Conservation (phyloP, 2,113 vertebrate species). For the Okapia johnstoni region DNA sequence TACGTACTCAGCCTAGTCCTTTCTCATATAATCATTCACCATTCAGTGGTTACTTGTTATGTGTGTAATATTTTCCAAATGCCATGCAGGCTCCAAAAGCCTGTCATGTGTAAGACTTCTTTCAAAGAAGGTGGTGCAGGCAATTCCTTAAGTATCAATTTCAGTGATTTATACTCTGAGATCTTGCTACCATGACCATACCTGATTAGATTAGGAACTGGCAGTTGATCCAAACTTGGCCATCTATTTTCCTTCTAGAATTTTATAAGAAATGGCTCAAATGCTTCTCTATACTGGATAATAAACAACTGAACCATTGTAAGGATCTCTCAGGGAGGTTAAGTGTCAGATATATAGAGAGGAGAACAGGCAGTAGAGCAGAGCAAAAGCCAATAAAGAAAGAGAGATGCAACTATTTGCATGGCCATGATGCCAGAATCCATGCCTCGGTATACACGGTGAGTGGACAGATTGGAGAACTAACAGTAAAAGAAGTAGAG, state of each 20-base stretch:
- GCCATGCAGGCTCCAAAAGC: not conserved
- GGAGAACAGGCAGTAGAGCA: not conserved
- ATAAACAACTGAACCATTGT: not conserved
- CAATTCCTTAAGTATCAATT: not conserved
- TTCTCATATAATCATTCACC: not conserved
- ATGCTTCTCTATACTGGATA: not conserved
- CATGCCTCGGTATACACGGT: not conserved
- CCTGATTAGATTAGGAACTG: not conserved
- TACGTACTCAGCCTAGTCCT: not conserved
- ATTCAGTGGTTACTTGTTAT: not conserved
- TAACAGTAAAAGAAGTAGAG: not conserved
- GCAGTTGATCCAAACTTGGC: not conserved
- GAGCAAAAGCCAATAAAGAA: not conserved
- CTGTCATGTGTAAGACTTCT: not conserved
- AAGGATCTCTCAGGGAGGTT: not conserved
- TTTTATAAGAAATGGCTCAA: not conserved
- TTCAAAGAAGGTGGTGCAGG: not conserved
- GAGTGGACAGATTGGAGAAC: not conserved
- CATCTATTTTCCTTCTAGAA: not conserved
- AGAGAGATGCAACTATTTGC: not conserved
- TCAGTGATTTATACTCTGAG: not conserved
- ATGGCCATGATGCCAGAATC: not conserved
- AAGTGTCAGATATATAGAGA: not conserved
- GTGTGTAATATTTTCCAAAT: not conserved
- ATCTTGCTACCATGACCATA: not conserved